These are phyloP conservation scores for Scaptomyza cyrtandrae DNA, from an alignment of 2,888 invertebrate genomes.

Conservation along the genomic window DNA sequence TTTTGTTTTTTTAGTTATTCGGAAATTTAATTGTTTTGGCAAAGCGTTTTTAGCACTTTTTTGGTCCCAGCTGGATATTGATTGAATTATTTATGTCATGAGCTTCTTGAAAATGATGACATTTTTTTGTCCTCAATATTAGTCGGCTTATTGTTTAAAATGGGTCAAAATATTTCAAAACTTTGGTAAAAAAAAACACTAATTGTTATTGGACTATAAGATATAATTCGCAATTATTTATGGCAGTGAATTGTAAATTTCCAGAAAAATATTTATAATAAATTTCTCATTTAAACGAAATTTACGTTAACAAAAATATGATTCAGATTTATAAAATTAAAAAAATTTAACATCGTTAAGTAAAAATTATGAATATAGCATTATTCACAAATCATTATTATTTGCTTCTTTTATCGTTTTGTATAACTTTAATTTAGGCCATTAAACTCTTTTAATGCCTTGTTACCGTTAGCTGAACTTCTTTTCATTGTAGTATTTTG, in stretches of 20 bases:
- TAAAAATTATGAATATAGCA: not conserved
- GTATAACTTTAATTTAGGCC: not conserved
- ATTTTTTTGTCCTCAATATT: not conserved
- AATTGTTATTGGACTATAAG: not conserved
- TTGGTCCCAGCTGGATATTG: slow-evolving; percentile 35
- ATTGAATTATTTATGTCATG: not conserved
- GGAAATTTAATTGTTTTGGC: slow-evolving; percentile 37
- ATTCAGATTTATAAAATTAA: not conserved
- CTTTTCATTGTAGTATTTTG: slow-evolving; percentile 4
- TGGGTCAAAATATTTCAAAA: not conserved
- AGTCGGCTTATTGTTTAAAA: not conserved
- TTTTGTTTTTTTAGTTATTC: slow-evolving; percentile 9
- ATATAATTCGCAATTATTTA: not conserved
- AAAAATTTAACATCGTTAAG: too few relatives aligned
- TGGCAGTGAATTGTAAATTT: not conserved
- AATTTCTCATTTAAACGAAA: not conserved
- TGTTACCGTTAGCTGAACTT: not conserved
- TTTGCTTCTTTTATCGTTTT: not conserved
- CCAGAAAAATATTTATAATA: not conserved
- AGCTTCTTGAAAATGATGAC: not conserved
- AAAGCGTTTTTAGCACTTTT: slow-evolving; percentile 27
- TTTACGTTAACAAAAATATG: not conserved
- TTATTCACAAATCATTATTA: not conserved
- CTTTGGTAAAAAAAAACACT: not conserved
- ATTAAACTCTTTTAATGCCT: not conserved